Percentiles rank a stretch among this genome's conserved stretches.
Evolutionary conservation across 2,888 invertebrate species (phyloP).

Genomic region (Dolichopus griseipennis): DNA sequence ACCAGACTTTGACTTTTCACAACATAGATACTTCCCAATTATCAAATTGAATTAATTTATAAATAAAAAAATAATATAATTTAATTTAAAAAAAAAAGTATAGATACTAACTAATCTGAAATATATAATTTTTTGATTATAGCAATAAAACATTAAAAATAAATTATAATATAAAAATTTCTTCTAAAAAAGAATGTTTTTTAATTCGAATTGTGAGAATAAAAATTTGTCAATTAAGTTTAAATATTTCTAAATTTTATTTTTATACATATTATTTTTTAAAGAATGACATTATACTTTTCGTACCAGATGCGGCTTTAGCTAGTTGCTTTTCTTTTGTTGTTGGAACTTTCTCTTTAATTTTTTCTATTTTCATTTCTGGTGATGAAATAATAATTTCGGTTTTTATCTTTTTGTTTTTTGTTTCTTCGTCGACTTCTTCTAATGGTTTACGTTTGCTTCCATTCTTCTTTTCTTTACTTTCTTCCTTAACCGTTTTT

Average conservation of each 20-base stretch:
- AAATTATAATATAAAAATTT: background rate
- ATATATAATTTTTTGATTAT: constrained; percentile 6
- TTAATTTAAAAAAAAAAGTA: constrained; percentile 9
- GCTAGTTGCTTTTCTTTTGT: constrained; percentile 61
- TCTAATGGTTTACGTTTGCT: background rate
- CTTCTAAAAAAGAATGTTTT: background rate
- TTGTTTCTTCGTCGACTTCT: background rate
- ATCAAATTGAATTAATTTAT: constrained; percentile 53
- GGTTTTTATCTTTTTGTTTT: background rate
- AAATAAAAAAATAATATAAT: background rate
- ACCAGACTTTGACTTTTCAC: constrained; percentile 85
- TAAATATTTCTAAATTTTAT: no score
- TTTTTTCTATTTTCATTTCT: background rate
- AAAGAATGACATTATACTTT: constrained; percentile 72
- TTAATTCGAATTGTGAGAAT: background rate
- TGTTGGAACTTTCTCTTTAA: constrained; percentile 30
- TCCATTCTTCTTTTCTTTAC: background rate
- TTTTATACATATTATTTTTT: constrained; percentile 44
- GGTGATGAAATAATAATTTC: background rate
- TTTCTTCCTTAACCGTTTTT: background rate
- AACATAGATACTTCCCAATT: constrained; percentile 83
- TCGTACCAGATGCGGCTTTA: constrained; percentile 70
- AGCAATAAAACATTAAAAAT: constrained; percentile 1
- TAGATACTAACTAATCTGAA: constrained; percentile 2
- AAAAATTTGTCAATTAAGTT: no score